Evolutionary conservation across 2,797 vertebrate species (phyloP).

Genomic region (Lagocephalus sceleratus): DNA sequence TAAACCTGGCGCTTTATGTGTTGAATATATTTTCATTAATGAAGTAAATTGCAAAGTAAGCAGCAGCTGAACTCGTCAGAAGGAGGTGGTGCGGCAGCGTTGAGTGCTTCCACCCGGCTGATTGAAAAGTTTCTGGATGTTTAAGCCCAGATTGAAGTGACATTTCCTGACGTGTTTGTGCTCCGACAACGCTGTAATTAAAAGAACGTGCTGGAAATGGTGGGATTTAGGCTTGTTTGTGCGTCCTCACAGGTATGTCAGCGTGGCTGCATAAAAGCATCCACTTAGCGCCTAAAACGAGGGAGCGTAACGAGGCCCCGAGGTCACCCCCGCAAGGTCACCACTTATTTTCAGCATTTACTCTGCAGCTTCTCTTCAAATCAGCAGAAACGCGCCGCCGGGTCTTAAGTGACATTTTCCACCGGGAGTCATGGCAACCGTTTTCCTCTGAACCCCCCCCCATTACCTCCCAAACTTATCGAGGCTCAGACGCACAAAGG

Average conservation of each 20-base stretch:
- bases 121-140: too few relatives aligned
- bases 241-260: neutral
- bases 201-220: neutral
- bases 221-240: neutral
- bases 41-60: too few relatives aligned
- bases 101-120: too few relatives aligned
- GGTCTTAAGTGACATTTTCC: conserved; percentile 31
- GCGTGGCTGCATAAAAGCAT: neutral
- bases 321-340: conserved; percentile 28
- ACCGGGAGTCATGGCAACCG: conserved; percentile 40
- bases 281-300: neutral
- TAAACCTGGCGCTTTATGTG: too few relatives aligned
- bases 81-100: too few relatives aligned
- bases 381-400: conserved; percentile 6
- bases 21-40: too few relatives aligned
- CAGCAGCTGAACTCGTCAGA: too few relatives aligned
- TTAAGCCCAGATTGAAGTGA: too few relatives aligned
- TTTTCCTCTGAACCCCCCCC: conserved; percentile 17
- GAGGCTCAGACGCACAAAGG: conserved; percentile 20
- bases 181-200: too few relatives aligned
- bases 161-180: too few relatives aligned
- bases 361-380: conserved; percentile 6
- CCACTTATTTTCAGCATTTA: neutral
- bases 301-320: neutral
- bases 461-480: conserved; percentile 31